Conservation (phyloP, 2,113 vertebrate species). For the Etia nguti region DNA sequence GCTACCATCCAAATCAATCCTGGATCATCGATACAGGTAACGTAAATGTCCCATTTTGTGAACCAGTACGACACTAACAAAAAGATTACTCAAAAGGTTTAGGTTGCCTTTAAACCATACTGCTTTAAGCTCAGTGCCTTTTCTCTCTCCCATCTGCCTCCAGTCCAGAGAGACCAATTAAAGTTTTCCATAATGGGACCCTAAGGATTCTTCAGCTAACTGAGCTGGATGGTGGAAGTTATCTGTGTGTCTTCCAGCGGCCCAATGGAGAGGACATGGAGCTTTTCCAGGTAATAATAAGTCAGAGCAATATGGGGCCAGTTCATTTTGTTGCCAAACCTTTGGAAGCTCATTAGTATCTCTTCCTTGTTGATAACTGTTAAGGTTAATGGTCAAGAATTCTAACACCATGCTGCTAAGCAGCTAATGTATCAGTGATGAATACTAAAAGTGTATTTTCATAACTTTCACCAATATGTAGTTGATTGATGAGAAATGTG, state of each 20-base stretch:
- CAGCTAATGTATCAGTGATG: neutral
- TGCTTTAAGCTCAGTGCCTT: neutral
- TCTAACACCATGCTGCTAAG: neutral
- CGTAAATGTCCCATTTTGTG: neutral
- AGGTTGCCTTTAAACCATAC: neutral
- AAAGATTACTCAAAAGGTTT: neutral
- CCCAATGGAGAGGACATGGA: constrained; percentile 76
- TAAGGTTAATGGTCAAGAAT: neutral
- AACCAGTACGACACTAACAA: neutral
- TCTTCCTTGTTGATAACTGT: neutral
- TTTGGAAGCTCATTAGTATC: neutral
- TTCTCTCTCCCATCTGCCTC: constrained; percentile 12
- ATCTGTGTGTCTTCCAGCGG: constrained; percentile 71
- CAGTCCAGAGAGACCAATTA: constrained; percentile 72
- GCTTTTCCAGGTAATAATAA: constrained; percentile 61
- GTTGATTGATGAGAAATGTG: neutral
- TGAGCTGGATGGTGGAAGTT: constrained; percentile 70
- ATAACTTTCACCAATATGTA: neutral
- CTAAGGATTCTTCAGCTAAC: constrained; percentile 74
- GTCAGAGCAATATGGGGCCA: neutral
- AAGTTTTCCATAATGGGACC: constrained; percentile 75
- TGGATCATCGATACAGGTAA: constrained; percentile 74
- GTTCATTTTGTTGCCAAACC: neutral
- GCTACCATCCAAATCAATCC: constrained; percentile 67
- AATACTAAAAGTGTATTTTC: neutral